These are phyloP conservation scores for Druon quercuslanigerum DNA, from an alignment of 1,140 invertebrate species.

Conservation along the genomic window DNA sequence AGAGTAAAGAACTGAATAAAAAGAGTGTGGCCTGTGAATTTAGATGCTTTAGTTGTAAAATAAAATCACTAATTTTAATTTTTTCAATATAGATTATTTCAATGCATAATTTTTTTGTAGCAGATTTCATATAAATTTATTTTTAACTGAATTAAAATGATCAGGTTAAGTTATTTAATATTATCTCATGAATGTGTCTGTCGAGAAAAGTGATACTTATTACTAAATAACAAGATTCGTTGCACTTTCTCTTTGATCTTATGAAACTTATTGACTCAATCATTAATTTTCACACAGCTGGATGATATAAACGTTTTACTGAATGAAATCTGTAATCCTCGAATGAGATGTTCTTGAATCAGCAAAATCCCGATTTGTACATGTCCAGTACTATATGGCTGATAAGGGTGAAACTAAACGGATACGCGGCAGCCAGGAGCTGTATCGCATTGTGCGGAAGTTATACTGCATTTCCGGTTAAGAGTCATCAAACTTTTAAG, in stretches of 20 bases:
- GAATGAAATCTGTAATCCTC: background rate
- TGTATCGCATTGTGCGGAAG: conserved; percentile 23
- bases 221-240: background rate
- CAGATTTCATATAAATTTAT: too few species aligned
- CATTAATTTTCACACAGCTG: background rate
- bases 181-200: too few species aligned
- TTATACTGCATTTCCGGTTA: conserved; percentile 29
- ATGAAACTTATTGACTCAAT: background rate
- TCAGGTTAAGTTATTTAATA: too few species aligned
- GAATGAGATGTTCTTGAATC: background rate
- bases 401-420: conserved; percentile 12
- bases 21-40: too few species aligned
- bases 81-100: too few species aligned
- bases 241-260: conserved; percentile 3
- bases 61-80: too few species aligned
- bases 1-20: too few species aligned
- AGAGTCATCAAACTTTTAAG: conserved; percentile 14
- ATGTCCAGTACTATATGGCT: background rate
- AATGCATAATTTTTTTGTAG: too few species aligned
- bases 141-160: too few species aligned
- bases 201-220: too few species aligned
- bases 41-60: too few species aligned
- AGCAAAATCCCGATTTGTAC: background rate
- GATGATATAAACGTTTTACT: background rate
- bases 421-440: background rate